Evolutionary conservation across 2,113 vertebrate species (phyloP), one percentile per base, ranked within the genome.

Genomic region (Passerina amoena): DNA sequence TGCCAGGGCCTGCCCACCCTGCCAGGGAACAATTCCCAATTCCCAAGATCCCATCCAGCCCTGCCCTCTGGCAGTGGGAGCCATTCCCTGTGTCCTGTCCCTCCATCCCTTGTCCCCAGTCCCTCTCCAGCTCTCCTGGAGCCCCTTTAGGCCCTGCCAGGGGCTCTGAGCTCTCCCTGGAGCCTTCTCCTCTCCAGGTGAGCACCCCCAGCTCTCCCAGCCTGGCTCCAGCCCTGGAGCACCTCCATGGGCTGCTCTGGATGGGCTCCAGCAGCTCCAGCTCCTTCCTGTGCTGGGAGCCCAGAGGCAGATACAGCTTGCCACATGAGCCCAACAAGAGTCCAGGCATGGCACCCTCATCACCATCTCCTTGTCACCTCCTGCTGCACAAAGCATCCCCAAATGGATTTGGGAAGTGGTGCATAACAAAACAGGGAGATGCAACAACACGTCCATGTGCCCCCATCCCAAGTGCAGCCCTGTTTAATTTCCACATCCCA

Each of bases 211-310:
- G 18, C 44, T 65, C 37, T 57, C 18, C 60, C 68, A 65, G 59
- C 22, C 86, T 38, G 68, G 31, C 44, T 73, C 56, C 48, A 28
- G 12, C 44, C 51, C 27, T 61, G 12, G 37, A 28, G 4, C 42
- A 50, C 0, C 42, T 57, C 76, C 2, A 0, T 7, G 17, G 25
- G 0, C 44, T 65, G 11, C 40, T 50, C 59, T 50, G 51, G 31
- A 2, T 14, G 59, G 0, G 0, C 7, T 73, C 12, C 68, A 73
- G 20, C n/a, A 63, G 65, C 20, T 35, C 35, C 48, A 30, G 0
- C 0, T 25, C 28, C 28, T 30, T 8, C 18, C 53, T n/a, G n/a
- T n/a, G 45, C 45, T 68, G 45, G 21, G 53, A 21, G 10, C 23
- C 24, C 53, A 53, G 47, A 60, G 12, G 20, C 16, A 23, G 38